Evolutionary conservation across 2,797 vertebrate species (phyloP).

Genomic region (Danio kyathit): DNA sequence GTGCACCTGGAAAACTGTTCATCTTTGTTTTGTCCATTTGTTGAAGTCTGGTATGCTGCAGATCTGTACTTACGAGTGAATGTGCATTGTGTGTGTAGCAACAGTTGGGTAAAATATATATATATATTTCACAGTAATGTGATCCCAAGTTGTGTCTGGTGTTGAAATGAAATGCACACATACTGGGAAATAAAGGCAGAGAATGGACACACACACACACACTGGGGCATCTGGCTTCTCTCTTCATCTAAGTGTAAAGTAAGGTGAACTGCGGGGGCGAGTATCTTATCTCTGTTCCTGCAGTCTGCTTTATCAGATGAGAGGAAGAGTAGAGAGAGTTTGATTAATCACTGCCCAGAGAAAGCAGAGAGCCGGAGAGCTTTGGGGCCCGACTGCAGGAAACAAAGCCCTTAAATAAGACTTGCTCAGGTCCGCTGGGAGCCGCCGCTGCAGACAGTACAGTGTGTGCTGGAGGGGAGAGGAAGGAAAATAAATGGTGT

Average conservation of each 20-base stretch:
- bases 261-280: slow-evolving; percentile 4
- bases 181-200: slow-evolving; percentile 58
- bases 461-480: slow-evolving; percentile 45
- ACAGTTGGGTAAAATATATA: slow-evolving; percentile 28
- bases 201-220: slow-evolving; percentile 11
- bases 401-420: slow-evolving; percentile 54
- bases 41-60: background rate
- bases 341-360: slow-evolving; percentile 55
- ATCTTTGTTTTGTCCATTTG: too few relatives aligned
- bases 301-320: slow-evolving; percentile 76
- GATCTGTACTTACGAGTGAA: slow-evolving; percentile 24
- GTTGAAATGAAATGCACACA: slow-evolving; percentile 44
- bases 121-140: slow-evolving; percentile 32
- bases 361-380: slow-evolving; percentile 73
- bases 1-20: background rate
- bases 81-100: slow-evolving; percentile 31
- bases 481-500: slow-evolving; percentile 13
- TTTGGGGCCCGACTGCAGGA: slow-evolving; percentile 40
- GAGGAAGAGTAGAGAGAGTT: slow-evolving; percentile 54
- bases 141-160: slow-evolving; percentile 51
- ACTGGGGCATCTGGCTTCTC: background rate
- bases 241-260: slow-evolving; percentile 20
- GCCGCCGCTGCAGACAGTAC: slow-evolving; percentile 54
- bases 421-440: slow-evolving; percentile 48
- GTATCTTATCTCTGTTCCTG: slow-evolving; percentile 30